Evolutionary conservation across 2,888 invertebrate species (phyloP).

Genomic region (Ormia ochracea): DNA sequence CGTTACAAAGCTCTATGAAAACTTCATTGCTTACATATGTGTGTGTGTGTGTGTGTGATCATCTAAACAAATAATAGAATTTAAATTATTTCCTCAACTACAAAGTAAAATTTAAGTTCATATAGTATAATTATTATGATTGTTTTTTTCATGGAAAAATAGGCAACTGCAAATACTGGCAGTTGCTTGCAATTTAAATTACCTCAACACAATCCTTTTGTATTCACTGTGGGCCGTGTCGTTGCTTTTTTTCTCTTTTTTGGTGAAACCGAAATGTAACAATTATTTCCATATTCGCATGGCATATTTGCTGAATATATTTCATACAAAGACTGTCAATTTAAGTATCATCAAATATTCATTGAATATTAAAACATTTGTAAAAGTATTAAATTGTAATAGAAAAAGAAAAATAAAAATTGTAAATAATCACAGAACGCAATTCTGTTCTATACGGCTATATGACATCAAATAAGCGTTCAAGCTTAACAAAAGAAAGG

Average conservation of each 20-base stretch:
- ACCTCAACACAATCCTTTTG: no score
- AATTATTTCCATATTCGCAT: neutral
- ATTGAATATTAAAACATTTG: constrained; percentile 62
- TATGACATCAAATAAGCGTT: constrained; percentile 18
- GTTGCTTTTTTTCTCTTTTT: neutral
- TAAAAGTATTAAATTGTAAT: constrained; percentile 39
- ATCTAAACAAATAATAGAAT: no score
- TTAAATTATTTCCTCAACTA: no score
- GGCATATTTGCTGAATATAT: neutral
- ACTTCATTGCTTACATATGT: no score
- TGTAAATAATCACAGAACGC: neutral
- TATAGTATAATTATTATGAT: no score
- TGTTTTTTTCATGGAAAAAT: neutral
- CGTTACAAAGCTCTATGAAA: no score
- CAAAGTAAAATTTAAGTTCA: no score
- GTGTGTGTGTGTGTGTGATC: no score
- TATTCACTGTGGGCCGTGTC: no score
- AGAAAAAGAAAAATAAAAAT: neutral
- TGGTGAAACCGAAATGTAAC: neutral
- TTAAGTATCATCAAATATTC: constrained; percentile 65
- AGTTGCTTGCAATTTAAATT: neutral
- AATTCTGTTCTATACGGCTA: neutral
- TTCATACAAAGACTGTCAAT: constrained; percentile 53
- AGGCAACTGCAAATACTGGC: neutral
- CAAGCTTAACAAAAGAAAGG: neutral